Base-by-base conservation (phyloP, 2,888 invertebrate species). In the Perizoma flavofasciatum region DNA sequence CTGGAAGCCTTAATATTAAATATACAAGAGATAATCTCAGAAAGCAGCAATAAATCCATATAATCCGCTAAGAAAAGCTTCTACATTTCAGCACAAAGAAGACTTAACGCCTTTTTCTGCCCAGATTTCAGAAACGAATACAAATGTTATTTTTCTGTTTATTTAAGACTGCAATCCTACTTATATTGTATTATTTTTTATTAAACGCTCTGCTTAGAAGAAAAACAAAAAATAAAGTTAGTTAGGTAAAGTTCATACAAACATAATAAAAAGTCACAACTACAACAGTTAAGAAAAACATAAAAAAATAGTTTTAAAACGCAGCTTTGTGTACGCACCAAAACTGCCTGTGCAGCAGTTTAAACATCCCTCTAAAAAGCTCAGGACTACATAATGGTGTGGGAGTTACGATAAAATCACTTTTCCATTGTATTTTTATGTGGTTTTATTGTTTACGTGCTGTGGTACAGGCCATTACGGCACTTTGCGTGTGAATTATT, bases 401-500 rank as follows among this genome's bases (percentile, higher is more conserved):
- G 61, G 57, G 63, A 33, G 59, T 58, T 62, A 63, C 60, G 66
- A 63, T 61, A 70, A 73, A 81, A 83, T 82, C 81, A 84, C 85
- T 84, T 83, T 83, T 73, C 63, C 66, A 61, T 72, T 72, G 74
- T 79, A 81, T 78, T 85, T 85, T 86, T 85, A 85, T 82, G 75
- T 80, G 77, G 73, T 82, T 83, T 83, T 86, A 87, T 89, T 88
- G 87, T 89, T 89, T 85, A 86, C 83, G 74, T 76, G 65, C 80
- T 70, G 74, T 72, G 75, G 76, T 73, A 66, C 71, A 69, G 73
- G 73, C 86, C 84, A 83, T 86, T 85, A 85, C 74, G 78, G 81
- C 78, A 81, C 82, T 87, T 84, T 81, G 72, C 72, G 78, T 73
- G 84, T 89, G 88, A 89, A 85, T 88, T 89, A 89, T 89, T 86